Base-by-base conservation (phyloP, 2,888 invertebrate genomes). In the Tipula unca region DNA sequence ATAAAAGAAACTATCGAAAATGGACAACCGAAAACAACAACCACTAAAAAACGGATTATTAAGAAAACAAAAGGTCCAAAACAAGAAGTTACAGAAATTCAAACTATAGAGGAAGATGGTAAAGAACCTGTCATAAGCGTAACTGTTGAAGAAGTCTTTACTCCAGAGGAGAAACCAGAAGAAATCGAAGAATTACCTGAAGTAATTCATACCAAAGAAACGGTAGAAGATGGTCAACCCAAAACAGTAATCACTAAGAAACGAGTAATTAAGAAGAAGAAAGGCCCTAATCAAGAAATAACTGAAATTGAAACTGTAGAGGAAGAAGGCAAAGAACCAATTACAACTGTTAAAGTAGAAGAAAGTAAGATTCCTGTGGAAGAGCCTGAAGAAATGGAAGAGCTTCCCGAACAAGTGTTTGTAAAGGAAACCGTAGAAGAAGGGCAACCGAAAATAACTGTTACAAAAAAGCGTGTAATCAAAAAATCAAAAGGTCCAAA, bases 1-100 rank as follows among this genome's bases (percentile, higher is more conserved):
- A 88, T 92, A 1, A 90, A 90, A 1, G 92, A 92, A 88, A 90
- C 91, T 1, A 89, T 89, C 14, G 91, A 91, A 0, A 87, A 88
- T 17, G 89, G 89, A 86, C 90, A 89, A 20, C 86, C 87, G 86
- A 85, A 82, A 35, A 69, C 29, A 13, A 13, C 1, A 20, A 54
- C 54, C 2, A 88, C 88, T 13, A 87, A 89, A 85, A 91, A 90
- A 86, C 89, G 89, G 0, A 88, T 89, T 0, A 90, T 90, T 84
- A 90, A 89, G 86, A 90, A 89, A 86, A 87, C 88, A 86, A 87
- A 86, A 69, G 88, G 87, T 0, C 87, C 48, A 85, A 88, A 87
- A 86, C 88, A 88, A 86, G 89, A 90, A 88, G 88, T 89, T 3
- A 90, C 90, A 2, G 89, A 89, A 87, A 90, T 91, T 86, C 89